A percentile compares a stretch with the other conserved stretches of the same genome.
These are phyloP conservation scores for Homalodisca vitripennis DNA, from an alignment of 1,140 invertebrate genomes.

Conservation along the genomic window DNA sequence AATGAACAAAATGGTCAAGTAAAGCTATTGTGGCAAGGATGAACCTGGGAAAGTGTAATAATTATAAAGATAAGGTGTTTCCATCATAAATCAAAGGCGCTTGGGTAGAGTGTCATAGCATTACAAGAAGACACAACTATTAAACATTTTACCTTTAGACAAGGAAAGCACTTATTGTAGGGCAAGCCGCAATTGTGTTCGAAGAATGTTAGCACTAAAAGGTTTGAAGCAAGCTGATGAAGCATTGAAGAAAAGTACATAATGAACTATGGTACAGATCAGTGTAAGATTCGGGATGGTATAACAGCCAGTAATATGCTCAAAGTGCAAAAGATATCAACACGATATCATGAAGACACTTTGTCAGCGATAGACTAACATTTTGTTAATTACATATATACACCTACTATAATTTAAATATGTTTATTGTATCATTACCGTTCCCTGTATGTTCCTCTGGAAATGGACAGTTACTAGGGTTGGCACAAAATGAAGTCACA, in stretches of 20 bases:
- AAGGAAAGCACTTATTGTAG: no score
- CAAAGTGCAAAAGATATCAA: neutral
- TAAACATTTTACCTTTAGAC: no score
- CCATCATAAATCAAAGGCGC: no score
- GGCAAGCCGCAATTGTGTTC: no score
- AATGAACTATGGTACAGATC: neutral
- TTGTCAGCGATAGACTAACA: neutral
- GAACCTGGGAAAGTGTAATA: no score
- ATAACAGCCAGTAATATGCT: neutral
- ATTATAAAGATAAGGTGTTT: no score
- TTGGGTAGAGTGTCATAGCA: no score
- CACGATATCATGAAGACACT: neutral
- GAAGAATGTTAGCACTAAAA: neutral
- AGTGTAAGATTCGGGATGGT: neutral
- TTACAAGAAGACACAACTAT: no score
- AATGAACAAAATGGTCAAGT: no score
- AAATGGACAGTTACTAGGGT: constrained; percentile 92
- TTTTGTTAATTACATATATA: neutral
- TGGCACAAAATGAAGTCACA: constrained; percentile 98
- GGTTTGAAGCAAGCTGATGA: neutral
- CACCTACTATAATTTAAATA: neutral
- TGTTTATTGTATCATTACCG: constrained; percentile 47
- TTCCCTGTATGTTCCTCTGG: constrained; percentile 74
- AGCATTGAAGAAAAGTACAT: neutral
- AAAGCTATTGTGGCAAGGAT: no score